Base-by-base conservation (phyloP, 2,113 vertebrate genomes). In the Salvelinus sp. region DNA sequence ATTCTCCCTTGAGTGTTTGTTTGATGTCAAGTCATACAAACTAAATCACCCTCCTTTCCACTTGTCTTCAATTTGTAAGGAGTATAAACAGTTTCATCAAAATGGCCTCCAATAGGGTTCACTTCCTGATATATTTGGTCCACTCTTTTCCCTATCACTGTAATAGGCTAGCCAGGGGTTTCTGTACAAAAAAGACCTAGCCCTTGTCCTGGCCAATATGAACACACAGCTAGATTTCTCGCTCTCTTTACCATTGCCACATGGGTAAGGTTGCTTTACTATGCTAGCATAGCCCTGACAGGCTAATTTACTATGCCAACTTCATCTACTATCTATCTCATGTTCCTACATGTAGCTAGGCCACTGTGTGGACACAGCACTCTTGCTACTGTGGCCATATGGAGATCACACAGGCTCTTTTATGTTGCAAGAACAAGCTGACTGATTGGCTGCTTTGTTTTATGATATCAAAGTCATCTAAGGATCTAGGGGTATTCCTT, bases 121-220 rank as follows among this genome's bases (percentile, higher is more conserved):
- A 4, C 14, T 14, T n/a, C 30, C 14, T 33, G 22, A 13, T 64
- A 64, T 27, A 22, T 68, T n/a, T 68, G 13, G 30, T 20, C 30
- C 18, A 33, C 18, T 68, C 28, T 28, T 18, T 14, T 4, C 50
- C 14, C 28, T 44, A 68, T 68, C 28, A 28, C 66, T 68, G 7
- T 3, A 9, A 18, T 33, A 62, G 2, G 58, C 66, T 10, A 33
- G 18, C 66, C 18, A 69, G 68, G 0, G 18, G 6, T 0, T 73
- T 47, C 88, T 87, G 82, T 68, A 76, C 85, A 90, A 89, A 87
- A 77, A 88, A 88, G 69, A 70, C 27, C 6, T 25, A 65, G 23
- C 63, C 23, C 25, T 27, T 65, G 81, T 82, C 81, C 27, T 22
- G 33, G 71, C 25, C n/a, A 68, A 7, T 1, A 74, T 70, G 38